Evolutionary conservation across 1,140 invertebrate genomes (phyloP), one percentile per base, ranked within the genome.

Genomic region (Orius insidiosus): DNA sequence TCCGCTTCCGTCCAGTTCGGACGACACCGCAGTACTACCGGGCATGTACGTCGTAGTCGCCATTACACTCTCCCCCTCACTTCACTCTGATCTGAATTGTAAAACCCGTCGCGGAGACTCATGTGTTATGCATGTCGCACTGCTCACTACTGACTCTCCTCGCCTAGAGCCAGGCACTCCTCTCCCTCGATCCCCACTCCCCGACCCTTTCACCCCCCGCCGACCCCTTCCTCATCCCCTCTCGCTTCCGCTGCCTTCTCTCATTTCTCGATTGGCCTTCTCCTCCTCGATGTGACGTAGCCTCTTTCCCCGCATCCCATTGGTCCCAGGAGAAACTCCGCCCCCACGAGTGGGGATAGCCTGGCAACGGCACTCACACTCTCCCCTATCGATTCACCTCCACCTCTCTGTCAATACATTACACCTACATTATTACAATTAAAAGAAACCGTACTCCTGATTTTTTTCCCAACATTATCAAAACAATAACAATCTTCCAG

Each of bases 21-120:
- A 63, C 54, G 69, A 69, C 53, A 73, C 69, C 65, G 75, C 75
- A 66, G 73, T 76, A 67, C 74, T 75, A 63, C 74, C 70, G 60
- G 76, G 76, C 77, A 85, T 81, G 68, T 85, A 85, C 69, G 81
- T 82, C 66, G 80, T 83, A 68, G 77, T 67, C 69, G 80, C 80
- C 80, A 84, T 83, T 57, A 55, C 49, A 49, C 52, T 47, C 47
- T 40, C 45, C 51, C 38, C 51, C 54, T 48, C 45, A 50, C 48
- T 45, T 46, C 48, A 50, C 50, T 48, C 50, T 52, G 46, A 50
- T 54, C 46, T 54, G 53, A 53, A 54, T 53, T 53, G 49, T 53
- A 50, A 51, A 56, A 47, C 42, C 43, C 46, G 44, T 45, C 52
- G 49, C 47, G 56, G 58, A 53, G 61, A 62, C 65, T 69, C 67